Conservation (phyloP, 2,113 vertebrate genomes). For the Zosterops lateralis region DNA sequence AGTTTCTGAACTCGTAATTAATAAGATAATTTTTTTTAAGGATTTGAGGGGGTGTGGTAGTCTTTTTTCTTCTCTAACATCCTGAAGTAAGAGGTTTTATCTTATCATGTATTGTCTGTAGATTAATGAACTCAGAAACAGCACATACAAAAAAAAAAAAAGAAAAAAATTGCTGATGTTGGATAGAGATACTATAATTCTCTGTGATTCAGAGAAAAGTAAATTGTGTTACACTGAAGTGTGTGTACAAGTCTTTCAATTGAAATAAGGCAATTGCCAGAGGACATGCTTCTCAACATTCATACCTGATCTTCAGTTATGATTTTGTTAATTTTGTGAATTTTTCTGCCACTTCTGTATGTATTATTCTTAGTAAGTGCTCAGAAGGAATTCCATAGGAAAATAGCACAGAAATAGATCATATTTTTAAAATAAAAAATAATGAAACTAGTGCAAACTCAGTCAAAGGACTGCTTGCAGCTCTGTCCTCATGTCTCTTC, state of each 20-base stretch:
- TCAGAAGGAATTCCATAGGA: not conserved
- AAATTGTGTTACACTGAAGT: not conserved
- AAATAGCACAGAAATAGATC: not conserved
- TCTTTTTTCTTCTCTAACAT: not conserved
- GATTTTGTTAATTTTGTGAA: not conserved
- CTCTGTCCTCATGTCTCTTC: not conserved
- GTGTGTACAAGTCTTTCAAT: not conserved
- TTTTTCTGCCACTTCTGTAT: not conserved
- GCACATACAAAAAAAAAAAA: fast-evolving
- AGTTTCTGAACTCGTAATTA: not conserved
- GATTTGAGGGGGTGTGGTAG: fast-evolving
- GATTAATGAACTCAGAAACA: not conserved
- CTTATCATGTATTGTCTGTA: not conserved
- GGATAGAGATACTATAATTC: not conserved
- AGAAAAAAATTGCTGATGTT: not conserved
- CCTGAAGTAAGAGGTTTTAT: not conserved
- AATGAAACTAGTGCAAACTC: not conserved
- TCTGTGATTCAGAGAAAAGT: not conserved
- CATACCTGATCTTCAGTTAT: not conserved
- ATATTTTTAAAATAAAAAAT: not conserved
- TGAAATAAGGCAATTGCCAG: not conserved
- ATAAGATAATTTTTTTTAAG: not conserved
- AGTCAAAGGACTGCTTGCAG: not conserved
- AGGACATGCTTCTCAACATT: not conserved
- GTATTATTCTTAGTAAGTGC: not conserved